Evolutionary conservation across 2,797 vertebrate genomes (phyloP).

Genomic region (Sebastes hopkinsi): DNA sequence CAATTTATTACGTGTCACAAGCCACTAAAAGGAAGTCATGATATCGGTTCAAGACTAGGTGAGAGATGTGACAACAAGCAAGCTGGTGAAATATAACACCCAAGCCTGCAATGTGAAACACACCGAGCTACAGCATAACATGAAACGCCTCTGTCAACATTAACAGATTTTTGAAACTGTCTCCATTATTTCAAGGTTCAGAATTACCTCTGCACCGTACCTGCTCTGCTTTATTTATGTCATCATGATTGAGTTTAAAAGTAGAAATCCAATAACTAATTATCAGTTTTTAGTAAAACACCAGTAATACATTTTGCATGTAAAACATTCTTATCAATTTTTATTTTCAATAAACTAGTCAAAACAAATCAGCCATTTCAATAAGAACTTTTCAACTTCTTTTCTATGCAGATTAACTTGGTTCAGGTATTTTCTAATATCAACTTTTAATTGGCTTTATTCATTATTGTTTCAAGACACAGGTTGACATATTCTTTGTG

Average conservation of each 20-base stretch:
- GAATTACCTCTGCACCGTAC: neutral
- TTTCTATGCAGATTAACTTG: no score
- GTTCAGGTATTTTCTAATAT: neutral
- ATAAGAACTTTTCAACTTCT: no score
- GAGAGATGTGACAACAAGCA: conserved; percentile 54
- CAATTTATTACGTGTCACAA: conserved; percentile 58
- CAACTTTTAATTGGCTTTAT: neutral
- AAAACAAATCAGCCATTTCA: no score
- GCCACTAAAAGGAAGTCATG: conserved; percentile 56
- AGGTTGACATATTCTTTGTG: neutral
- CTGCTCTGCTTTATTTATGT: neutral
- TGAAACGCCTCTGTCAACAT: conserved; percentile 14
- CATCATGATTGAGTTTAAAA: neutral
- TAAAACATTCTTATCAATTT: neutral
- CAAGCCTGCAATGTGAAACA: conserved; percentile 15
- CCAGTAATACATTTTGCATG: neutral
- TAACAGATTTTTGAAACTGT: neutral
- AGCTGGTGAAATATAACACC: conserved; percentile 50
- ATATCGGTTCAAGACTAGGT: conserved; percentile 42
- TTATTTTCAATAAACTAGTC: neutral
- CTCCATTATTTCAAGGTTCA: conserved; percentile 7
- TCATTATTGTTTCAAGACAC: neutral
- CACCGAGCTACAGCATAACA: neutral
- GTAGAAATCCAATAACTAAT: neutral
- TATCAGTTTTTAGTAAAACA: neutral